phyloP scores from a whole-genome alignment of 2,888 invertebrate species.

The Philereme transversata region DNA sequence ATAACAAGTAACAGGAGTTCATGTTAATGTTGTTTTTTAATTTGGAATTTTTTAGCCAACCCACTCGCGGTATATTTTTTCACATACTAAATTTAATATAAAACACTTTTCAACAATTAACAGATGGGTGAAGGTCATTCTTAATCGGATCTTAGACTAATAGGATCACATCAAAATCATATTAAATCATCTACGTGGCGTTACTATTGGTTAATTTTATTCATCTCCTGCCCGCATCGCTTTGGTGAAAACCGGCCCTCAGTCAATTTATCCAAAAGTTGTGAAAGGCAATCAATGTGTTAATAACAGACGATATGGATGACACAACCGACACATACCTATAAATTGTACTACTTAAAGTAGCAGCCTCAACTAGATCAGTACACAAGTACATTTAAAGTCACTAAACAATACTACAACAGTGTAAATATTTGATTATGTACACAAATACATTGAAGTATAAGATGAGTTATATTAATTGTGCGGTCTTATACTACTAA shows the following conservation, averaged over 20 bases:
- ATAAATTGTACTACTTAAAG: slow-evolving; percentile 39
- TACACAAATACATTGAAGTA: slow-evolving; percentile 24
- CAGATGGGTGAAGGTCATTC: no score
- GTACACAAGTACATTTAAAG: slow-evolving; percentile 30
- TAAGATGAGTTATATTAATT: slow-evolving; percentile 26
- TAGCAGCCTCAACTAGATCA: slow-evolving; percentile 36
- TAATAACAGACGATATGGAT: slow-evolving; percentile 8
- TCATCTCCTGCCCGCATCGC: no score
- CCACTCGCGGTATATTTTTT: no score
- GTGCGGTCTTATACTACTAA: slow-evolving; percentile 27
- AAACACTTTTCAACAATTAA: no score
- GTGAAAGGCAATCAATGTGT: slow-evolving; percentile 7
- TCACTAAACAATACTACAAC: slow-evolving; percentile 31
- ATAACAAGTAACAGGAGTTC: no score
- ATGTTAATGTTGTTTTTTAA: no score
- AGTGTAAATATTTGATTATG: slow-evolving; percentile 32
- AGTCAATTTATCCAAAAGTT: slow-evolving; percentile 7
- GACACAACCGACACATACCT: slow-evolving; percentile 17
- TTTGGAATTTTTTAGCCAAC: no score
- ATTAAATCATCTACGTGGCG: no score
- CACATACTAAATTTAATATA: no score
- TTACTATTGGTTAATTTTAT: no score
- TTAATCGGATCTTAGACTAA: no score
- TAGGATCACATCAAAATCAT: no score
- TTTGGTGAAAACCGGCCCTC: not conserved